phyloP scores from a whole-genome alignment of 2,797 vertebrate species.

The Phoebastria nigripes region DNA sequence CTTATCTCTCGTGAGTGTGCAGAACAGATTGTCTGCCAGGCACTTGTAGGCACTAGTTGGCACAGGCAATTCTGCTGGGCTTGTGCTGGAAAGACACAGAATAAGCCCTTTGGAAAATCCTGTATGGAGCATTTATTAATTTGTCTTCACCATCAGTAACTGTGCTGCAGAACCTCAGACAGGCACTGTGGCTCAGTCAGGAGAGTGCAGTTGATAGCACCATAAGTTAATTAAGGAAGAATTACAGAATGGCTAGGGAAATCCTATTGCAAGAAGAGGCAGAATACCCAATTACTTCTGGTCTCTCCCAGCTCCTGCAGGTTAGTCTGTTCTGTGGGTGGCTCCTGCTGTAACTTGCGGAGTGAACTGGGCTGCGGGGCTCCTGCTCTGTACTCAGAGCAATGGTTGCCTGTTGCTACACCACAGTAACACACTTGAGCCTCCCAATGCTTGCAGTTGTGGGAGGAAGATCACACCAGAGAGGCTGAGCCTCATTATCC shows the following conservation, averaged over 20 bases:
- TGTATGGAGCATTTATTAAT: background rate
- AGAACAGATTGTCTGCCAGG: background rate
- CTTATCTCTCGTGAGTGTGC: background rate
- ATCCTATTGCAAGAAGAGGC: background rate
- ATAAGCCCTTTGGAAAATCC: background rate
- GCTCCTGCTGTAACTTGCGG: background rate
- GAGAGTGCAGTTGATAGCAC: background rate
- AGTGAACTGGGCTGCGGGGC: background rate
- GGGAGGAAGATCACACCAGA: background rate
- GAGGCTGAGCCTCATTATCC: background rate
- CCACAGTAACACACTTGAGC: accelerated
- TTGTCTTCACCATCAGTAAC: background rate
- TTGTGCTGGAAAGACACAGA: background rate
- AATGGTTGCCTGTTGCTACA: accelerated
- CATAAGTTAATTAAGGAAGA: background rate
- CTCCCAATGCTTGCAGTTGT: accelerated
- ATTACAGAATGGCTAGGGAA: background rate
- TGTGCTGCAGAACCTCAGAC: background rate
- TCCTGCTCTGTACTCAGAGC: background rate
- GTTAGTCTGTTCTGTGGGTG: background rate
- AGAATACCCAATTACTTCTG: background rate
- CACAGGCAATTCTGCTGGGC: background rate
- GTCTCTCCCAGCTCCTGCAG: background rate
- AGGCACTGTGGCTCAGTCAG: background rate
- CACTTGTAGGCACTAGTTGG: background rate